Base-by-base conservation (phyloP, 2,797 vertebrate genomes). In the Hippocampus kuda region DNA sequence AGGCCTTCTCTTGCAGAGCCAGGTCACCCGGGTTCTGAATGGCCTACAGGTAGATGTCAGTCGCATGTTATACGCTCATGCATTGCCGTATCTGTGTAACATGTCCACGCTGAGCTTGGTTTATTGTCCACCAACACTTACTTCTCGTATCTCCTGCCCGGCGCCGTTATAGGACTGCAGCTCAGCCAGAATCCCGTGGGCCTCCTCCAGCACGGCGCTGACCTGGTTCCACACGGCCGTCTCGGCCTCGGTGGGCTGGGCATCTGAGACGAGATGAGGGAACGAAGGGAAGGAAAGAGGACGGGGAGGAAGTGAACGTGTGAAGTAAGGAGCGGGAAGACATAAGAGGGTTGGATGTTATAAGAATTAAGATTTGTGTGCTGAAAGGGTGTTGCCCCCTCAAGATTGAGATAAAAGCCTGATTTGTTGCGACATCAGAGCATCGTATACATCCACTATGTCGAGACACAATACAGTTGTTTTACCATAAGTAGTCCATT, bases 161-260 rank as follows among this genome's bases (percentile, higher is more conserved):
- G 94, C 94, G 0, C 94, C 94, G 0, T 94, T 94, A 75, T 97
- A 97, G 63, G 93, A 94, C 86, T 95, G 94, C 82, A 97, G 91
- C 85, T 96, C 94, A 0, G 93, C 93, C 80, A 97, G 88, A 72
- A 97, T 88, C 56, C 92, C 90, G 69, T 95, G 94, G 1, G 94
- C 94, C 86, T 95, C 94, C 84, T 95, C 93, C 86, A 96, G 91
- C 81, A 95, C 94, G 0, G 94, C 93, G 65, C 94, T 95, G 88
- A 97, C 94, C 89, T 95, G 94, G 89, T 95, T 95, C 92, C 93
- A 97, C 86, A 97, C 93, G 9, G 91, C 92, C 0, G 94, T 94
- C 90, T 97, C 94, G 0, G 94, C 94, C 89, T 95, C 94, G 0
- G 94, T 95, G 42, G 94, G 94, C 87, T 95, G 94, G 78, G 94